Conservation (phyloP, 2,113 vertebrate species). For the Hippocampus mohnikei region DNA sequence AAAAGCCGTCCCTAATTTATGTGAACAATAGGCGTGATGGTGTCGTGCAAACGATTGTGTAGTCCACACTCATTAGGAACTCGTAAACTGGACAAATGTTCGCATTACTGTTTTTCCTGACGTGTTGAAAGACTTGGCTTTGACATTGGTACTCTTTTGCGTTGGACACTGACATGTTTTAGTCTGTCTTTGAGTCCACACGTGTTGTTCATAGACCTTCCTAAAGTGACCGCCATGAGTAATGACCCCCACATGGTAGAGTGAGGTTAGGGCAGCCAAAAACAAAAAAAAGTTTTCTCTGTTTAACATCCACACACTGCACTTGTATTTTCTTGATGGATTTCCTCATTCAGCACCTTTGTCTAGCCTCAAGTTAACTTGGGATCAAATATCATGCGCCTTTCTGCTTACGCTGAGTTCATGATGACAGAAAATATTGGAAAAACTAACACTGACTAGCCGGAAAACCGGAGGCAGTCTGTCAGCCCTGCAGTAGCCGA, state of each 20-base stretch:
- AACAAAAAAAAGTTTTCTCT: not conserved
- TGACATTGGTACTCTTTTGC: constrained; percentile 43
- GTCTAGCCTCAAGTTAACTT: not conserved
- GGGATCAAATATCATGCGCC: constrained; percentile 15
- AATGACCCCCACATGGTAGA: constrained; percentile 53
- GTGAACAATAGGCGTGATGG: not conserved
- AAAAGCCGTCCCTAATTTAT: not conserved
- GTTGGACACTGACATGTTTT: constrained; percentile 27
- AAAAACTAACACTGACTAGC: constrained; percentile 1
- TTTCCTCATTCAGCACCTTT: constrained; percentile 20
- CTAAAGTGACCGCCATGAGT: constrained; percentile 46
- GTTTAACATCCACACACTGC: not conserved
- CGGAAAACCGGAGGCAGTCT: not conserved
- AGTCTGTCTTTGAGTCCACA: constrained; percentile 18
- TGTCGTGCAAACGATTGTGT: constrained; percentile 7
- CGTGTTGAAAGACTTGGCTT: constrained; percentile 46
- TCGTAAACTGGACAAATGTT: constrained; percentile 10
- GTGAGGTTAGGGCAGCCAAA: constrained; percentile 7
- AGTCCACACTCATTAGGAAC: not conserved
- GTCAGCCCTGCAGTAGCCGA: not conserved
- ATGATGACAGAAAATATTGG: constrained; percentile 2
- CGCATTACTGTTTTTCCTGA: constrained; percentile 18
- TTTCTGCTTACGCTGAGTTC: not conserved
- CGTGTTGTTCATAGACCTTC: constrained; percentile 40
- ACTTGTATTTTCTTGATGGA: not conserved